Conservation (phyloP, 2,888 invertebrate species). For the Rugalucina vietnamica region DNA sequence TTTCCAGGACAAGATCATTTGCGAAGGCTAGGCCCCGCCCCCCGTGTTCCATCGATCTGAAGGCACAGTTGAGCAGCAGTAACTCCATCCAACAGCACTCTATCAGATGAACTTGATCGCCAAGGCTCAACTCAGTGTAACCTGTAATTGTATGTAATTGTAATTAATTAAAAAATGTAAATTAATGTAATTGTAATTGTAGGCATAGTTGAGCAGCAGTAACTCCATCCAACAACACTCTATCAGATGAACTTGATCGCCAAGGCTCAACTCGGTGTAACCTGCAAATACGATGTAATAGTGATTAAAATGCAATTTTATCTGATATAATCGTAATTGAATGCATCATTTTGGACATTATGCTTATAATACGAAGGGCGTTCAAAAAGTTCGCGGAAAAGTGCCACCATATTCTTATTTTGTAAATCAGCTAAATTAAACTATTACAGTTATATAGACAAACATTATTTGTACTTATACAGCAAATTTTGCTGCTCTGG, state of each 20-base stretch:
- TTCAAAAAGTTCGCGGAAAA: too few species aligned
- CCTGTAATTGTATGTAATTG: conserved; percentile 75
- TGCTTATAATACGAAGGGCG: too few species aligned
- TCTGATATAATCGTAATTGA: too few species aligned
- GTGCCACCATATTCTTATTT: too few species aligned
- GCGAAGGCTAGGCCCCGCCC: conserved; percentile 77
- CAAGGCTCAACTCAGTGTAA: conserved; percentile 78
- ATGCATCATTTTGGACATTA: too few species aligned
- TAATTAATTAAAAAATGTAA: too few species aligned
- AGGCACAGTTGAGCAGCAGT: conserved; percentile 78
- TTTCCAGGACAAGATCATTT: conserved; percentile 78
- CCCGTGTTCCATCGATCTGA: conserved; percentile 78
- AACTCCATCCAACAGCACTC: conserved; percentile 82
- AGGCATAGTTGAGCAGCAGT: conserved; percentile 78
- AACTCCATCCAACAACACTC: conserved; percentile 82
- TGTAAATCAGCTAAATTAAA: too few species aligned
- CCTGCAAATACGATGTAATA: conserved; percentile 75
- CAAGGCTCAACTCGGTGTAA: conserved; percentile 78
- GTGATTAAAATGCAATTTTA: too few species aligned
- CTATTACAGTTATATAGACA: too few species aligned
- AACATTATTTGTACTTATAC: too few species aligned
- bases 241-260: conserved; percentile 81
- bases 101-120: conserved; percentile 81
- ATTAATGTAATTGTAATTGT: too few species aligned
- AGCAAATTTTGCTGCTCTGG: too few species aligned